A percentile compares a stretch with the other conserved stretches of the same genome.
Evolutionary conservation across 2,797 vertebrate genomes (phyloP).

Genomic region (Amazonetta brasiliensis): DNA sequence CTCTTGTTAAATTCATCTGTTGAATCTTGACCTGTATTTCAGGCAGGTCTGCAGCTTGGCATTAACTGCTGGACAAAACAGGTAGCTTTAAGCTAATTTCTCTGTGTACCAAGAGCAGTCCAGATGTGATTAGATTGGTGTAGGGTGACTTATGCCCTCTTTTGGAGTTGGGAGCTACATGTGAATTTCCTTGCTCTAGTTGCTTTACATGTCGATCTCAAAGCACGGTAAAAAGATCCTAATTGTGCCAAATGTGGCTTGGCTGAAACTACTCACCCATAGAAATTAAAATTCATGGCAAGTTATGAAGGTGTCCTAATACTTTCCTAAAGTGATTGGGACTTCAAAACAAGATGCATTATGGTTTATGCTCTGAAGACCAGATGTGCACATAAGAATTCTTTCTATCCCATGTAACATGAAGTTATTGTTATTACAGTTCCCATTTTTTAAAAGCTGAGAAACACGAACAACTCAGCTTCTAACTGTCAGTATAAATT

Average conservation of each 20-base stretch:
- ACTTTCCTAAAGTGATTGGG: background rate
- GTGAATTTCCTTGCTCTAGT: background rate
- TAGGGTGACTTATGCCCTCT: background rate
- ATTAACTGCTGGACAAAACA: background rate
- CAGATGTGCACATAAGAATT: background rate
- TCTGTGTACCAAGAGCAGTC: background rate
- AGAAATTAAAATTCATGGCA: background rate
- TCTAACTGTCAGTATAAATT: background rate
- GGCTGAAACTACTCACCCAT: too few species aligned
- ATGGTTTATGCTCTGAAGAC: background rate
- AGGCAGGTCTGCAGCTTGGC: accelerated
- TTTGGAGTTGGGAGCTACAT: background rate
- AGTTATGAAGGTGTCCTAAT: background rate
- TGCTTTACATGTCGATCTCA: background rate
- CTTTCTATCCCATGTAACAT: background rate
- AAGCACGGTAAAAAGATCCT: background rate
- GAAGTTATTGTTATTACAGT: background rate
- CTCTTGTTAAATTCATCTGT: background rate
- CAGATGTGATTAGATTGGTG: background rate
- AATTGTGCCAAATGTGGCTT: background rate
- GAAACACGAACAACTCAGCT: background rate
- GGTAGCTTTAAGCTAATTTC: background rate
- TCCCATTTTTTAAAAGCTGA: background rate
- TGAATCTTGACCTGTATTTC: background rate
- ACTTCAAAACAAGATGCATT: background rate